Base-by-base conservation (phyloP, 1,140 invertebrate genomes). In the Drosophila carrolli region DNA sequence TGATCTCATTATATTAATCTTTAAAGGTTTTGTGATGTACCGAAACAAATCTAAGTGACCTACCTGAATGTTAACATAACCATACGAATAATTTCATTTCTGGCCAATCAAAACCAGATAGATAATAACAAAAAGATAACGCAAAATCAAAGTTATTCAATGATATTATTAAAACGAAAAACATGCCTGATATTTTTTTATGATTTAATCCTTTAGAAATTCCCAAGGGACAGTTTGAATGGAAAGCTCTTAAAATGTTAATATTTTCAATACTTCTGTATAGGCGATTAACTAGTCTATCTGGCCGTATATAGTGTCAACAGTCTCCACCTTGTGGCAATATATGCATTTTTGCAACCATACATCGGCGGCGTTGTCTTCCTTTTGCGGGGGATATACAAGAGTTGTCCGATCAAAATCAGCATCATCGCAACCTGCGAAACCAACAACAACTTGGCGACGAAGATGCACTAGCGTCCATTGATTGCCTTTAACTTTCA, bases 401-500 rank as follows among this genome's bases (percentile, higher is more conserved):
- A 19, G 40, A 23, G 53, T 63, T 19, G 61, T 19, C 7, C 55
- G 73, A 76, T 76, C 61, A 67, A 75, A 76, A 76, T 76, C 61
- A 58, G 66, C 65, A 65, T 57, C 59, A 74, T 60, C 51, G 50
- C 67, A 66, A 75, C 70, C 60, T 79, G 23, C 51, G 41, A 23
- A 61, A 70, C 37, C 37, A 74, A 44, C 54, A 50, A 27, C 40
- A 57, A 53, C 55, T 10, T 56, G 43, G 47, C 11, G 58, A 54
- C 38, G 38, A 47, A 54, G 70, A 77, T 79, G 73, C 77, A 79
- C 76, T 84, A 73, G 58, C 29, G 54, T 47, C 60, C 74, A 70
- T 67, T 75, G 75, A 81, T 72, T 83, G 75, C 71, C 47, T 57
- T 73, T 41, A 76, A 86, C 82, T 86, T 88, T 86, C 83, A 59